A percentile compares a stretch with the other conserved stretches of the same genome.
phyloP scores from a whole-genome alignment of 2,797 vertebrate species.

The Oryzias sinensis region DNA sequence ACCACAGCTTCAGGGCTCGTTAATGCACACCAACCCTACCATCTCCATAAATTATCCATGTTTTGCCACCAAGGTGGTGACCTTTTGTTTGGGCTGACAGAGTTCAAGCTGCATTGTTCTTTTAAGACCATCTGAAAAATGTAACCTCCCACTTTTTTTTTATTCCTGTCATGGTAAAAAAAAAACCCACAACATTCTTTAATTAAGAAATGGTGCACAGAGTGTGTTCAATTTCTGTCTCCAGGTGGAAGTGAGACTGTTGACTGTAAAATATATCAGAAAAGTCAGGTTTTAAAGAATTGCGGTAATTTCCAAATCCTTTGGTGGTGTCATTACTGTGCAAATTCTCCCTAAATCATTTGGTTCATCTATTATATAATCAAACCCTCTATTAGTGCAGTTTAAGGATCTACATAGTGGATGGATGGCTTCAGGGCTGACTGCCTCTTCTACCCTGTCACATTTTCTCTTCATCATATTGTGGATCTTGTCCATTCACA shows the following conservation, averaged over 20 bases:
- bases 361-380: background rate
- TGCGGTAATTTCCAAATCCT: background rate
- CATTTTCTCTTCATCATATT: constrained; percentile 11
- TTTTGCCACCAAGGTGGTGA: too few species aligned
- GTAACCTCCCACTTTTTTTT: too few species aligned
- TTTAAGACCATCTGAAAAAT: too few species aligned
- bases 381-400: constrained; percentile 2
- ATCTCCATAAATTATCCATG: too few species aligned
- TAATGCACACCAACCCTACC: too few species aligned
- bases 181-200: background rate
- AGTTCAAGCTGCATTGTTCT: too few species aligned
- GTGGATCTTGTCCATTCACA: constrained; percentile 19
- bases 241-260: background rate
- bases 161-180: too few species aligned
- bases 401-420: constrained; percentile 4
- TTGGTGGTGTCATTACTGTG: background rate
- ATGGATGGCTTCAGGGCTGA: constrained; percentile 11
- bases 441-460: constrained; percentile 5
- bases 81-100: too few species aligned
- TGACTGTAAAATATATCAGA: background rate
- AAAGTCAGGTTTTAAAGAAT: background rate
- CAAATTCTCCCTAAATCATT: constrained; percentile 5
- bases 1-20: too few species aligned
- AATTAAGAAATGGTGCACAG: background rate
- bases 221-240: background rate